Base-by-base conservation (phyloP, 1,140 invertebrate genomes). In the Eurosta solidaginis region DNA sequence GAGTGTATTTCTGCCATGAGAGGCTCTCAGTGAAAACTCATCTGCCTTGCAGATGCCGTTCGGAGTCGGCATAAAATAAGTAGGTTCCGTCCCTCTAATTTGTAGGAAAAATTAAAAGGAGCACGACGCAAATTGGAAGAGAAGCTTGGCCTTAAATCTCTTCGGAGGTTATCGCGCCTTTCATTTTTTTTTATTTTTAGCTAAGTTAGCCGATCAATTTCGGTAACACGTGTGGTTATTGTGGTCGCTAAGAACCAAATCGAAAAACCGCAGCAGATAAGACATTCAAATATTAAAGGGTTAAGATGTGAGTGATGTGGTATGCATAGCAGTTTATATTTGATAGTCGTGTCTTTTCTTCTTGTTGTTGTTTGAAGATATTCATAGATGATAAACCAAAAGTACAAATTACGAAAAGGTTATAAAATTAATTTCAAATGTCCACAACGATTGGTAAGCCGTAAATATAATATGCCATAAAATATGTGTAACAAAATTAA, bases 331-430 rank as follows among this genome's bases (percentile, higher is more conserved):
- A 9, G 14, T 40, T 40, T 68, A 12, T 14, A 22, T 20, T 22
- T 52, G 20, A 52, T 0, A 52, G 4, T 50, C 3, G 20, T 50
- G 20, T 68, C n/a, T 63, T 63, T 52, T 25, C 25, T 52, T 52
- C 20, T 0, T 20, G 2, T 25, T 29, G 3, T 27, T 27, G 9
- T 5, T 20, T 22, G 33, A 42, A 68, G 59, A 68, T 68, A 40
- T 68, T 22, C 22, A 40, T 68, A 17, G 12, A 29, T 33, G 59
- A 68, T 68, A 68, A 68, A n/a, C 22, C 14, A 33, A 40, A 40
- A 68, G n/a, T 68, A 68, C 59, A 68, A 68, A 68, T 42, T 40
- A 68, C 59, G 36, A 68, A 68, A 68, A 33, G 33, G 59, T 68
- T 68, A 40, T 42, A 68, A 27, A 68, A 68, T 68, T 68, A 68